Evolutionary conservation across 1,140 invertebrate species (phyloP).

Genomic region (Octopus sinensis): DNA sequence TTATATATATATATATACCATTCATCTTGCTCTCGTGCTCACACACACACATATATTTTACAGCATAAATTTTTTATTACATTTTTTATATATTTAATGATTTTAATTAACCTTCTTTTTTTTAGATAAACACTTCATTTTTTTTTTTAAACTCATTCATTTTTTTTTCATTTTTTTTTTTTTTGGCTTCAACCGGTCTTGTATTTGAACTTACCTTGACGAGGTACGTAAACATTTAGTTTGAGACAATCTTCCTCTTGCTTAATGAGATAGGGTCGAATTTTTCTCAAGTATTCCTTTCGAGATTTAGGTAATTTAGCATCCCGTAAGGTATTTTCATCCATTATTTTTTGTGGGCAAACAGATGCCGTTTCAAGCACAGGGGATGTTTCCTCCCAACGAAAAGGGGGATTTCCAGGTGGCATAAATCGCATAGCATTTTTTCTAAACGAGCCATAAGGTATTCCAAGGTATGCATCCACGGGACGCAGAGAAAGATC

Average conservation of each 20-base stretch:
- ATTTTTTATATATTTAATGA: too few relatives aligned
- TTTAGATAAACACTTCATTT: too few relatives aligned
- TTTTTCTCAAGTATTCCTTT: conserved; percentile 21
- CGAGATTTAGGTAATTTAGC: conserved; percentile 12
- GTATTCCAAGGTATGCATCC: conserved; percentile 4
- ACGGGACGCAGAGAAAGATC: neutral
- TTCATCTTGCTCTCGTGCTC: too few relatives aligned
- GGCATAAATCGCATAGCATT: conserved; percentile 8
- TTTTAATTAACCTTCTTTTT: too few relatives aligned
- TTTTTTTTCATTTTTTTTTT: too few relatives aligned
- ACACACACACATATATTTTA: too few relatives aligned
- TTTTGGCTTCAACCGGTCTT: too few relatives aligned
- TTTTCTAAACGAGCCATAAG: conserved; percentile 1
- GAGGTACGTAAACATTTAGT: conserved; percentile 30
- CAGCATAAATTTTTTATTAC: too few relatives aligned
- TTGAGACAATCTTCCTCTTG: conserved; percentile 31
- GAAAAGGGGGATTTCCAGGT: neutral
- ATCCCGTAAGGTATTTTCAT: conserved; percentile 4
- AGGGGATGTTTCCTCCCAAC: conserved; percentile 15
- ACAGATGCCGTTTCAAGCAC: conserved; percentile 14
- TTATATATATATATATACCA: too few relatives aligned
- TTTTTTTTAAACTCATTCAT: too few relatives aligned
- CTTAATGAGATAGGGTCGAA: conserved; percentile 23
- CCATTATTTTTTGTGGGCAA: conserved; percentile 23
- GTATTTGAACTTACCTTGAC: conserved; percentile 46